phyloP scores from a whole-genome alignment of 2,113 vertebrate species.

The Pteronura brasiliensis region DNA sequence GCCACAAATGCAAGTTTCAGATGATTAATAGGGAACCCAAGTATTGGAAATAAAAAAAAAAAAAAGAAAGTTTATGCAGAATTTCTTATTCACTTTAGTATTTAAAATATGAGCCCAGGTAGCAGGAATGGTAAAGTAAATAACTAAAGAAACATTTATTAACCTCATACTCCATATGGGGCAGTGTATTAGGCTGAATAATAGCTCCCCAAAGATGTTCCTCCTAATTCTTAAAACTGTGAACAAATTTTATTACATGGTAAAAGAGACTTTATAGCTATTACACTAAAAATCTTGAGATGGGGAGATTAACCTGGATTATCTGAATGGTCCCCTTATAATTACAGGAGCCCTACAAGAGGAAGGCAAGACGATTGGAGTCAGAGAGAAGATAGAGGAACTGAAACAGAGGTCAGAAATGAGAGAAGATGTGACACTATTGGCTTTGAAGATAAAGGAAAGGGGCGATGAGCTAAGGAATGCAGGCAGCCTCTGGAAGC shows the following conservation, averaged over 20 bases:
- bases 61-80: background rate
- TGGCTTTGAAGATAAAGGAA: background rate
- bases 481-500: too few relatives aligned
- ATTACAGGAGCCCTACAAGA: background rate
- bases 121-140: background rate
- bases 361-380: background rate
- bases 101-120: background rate
- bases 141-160: background rate
- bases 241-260: background rate
- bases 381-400: background rate
- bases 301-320: background rate
- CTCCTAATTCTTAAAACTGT: background rate
- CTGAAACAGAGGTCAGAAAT: background rate
- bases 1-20: conserved; percentile 7
- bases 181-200: background rate
- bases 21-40: background rate
- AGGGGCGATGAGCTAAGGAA: background rate
- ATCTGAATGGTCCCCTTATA: background rate
- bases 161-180: background rate
- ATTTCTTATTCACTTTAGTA: conserved; percentile 13
- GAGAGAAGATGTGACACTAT: background rate
- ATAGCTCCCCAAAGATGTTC: background rate
- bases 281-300: background rate
- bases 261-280: background rate
- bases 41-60: background rate